These are phyloP conservation scores for Gymnogyps californianus DNA, from an alignment of 2,113 vertebrate genomes.

Conservation along the genomic window DNA sequence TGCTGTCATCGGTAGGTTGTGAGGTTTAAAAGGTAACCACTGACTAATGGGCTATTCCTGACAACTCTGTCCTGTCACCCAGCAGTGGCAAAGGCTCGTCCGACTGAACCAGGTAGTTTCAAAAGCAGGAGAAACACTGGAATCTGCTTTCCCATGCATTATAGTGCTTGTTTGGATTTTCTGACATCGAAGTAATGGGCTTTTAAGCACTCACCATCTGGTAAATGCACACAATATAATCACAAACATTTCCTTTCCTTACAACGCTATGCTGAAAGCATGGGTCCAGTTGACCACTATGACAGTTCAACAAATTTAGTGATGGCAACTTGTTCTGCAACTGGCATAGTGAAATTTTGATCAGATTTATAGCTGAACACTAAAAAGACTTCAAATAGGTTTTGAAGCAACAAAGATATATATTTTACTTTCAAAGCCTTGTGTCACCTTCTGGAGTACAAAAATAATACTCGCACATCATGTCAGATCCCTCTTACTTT, in stretches of 20 bases:
- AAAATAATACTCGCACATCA: not conserved
- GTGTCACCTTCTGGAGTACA: not conserved
- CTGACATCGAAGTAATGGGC: not conserved
- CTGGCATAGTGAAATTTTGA: not conserved
- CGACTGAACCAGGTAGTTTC: not conserved
- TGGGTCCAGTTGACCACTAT: not conserved
- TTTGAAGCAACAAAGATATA: not conserved
- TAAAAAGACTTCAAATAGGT: not conserved
- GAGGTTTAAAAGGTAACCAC: not conserved
- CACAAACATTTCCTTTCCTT: not conserved
- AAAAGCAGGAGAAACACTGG: not conserved
- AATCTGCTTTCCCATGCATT: not conserved
- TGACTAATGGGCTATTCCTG: not conserved
- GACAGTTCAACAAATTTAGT: not conserved
- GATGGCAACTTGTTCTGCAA: not conserved
- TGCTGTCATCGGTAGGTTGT: not conserved
- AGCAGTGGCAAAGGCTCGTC: not conserved
- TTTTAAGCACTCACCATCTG: not conserved
- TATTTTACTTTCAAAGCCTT: slow-evolving; percentile 10
- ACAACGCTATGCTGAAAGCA: not conserved
- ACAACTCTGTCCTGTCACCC: not conserved
- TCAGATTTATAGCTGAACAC: not conserved
- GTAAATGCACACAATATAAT: not conserved
- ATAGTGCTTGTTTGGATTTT: not conserved
- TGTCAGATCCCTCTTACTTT: not conserved